These are phyloP conservation scores for Willowsia nigromaculata DNA, from an alignment of 2,888 invertebrate genomes.

Conservation along the genomic window DNA sequence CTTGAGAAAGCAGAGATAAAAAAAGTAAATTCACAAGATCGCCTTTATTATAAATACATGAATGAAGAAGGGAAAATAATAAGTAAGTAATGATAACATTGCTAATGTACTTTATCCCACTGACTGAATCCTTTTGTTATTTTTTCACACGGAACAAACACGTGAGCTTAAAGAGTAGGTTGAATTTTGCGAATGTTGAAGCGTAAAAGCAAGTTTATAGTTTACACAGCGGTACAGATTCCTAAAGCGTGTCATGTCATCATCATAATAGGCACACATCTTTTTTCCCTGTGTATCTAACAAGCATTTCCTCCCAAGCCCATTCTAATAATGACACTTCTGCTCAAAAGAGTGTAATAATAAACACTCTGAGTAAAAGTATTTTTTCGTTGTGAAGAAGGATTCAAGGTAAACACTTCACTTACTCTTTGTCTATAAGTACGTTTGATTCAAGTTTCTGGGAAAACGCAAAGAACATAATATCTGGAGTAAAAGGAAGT, in stretches of 20 bases:
- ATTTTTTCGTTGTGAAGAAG: neutral
- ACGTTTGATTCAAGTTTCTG: conserved; percentile 4
- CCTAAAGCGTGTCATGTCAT: neutral
- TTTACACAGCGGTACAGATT: neutral
- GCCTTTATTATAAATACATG: neutral
- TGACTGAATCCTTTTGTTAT: conserved; percentile 17
- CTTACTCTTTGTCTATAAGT: neutral
- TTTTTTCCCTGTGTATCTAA: neutral
- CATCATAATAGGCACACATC: neutral
- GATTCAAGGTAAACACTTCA: conserved; percentile 8
- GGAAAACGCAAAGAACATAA: neutral
- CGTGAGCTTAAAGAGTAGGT: too few relatives aligned
- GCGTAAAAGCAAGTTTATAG: neutral
- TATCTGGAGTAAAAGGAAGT: neutral
- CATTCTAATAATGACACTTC: neutral
- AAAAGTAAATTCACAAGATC: neutral
- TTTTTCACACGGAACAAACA: neutral
- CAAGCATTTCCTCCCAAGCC: neutral
- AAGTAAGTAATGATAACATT: conserved; percentile 8
- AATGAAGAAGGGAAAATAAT: neutral
- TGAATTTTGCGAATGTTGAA: too few relatives aligned
- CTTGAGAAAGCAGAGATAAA: neutral
- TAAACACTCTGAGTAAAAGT: neutral
- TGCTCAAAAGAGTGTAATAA: neutral
- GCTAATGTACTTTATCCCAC: neutral